Conservation (phyloP, 2,797 vertebrate species). For the Muscicapa comitata region DNA sequence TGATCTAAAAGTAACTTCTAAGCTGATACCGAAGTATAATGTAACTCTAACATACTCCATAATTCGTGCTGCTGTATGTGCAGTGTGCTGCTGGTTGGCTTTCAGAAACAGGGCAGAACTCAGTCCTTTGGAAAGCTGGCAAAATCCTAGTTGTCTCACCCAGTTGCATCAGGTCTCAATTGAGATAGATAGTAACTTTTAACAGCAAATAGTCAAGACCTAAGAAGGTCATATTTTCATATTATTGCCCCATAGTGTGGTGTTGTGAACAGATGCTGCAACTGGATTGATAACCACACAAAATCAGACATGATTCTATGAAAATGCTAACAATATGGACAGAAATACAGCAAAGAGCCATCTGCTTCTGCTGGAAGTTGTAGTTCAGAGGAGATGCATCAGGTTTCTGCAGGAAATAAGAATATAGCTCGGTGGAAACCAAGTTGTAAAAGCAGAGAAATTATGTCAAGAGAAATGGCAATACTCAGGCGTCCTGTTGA, state of each 20-base stretch:
- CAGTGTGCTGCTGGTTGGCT: not conserved
- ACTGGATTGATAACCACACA: not conserved
- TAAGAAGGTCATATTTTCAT: not conserved
- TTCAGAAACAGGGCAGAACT: not conserved
- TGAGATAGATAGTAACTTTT: not conserved
- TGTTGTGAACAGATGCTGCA: not conserved
- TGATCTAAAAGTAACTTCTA: conserved; percentile 53
- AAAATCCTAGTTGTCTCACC: not conserved
- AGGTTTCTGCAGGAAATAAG: not conserved
- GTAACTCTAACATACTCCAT: not conserved
- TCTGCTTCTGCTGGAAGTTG: not conserved
- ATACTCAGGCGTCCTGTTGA: not conserved
- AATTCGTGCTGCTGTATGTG: not conserved
- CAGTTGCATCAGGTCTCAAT: not conserved
- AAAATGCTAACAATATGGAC: not conserved
- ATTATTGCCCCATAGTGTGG: not conserved
- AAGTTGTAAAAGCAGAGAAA: not conserved
- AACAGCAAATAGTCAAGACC: not conserved
- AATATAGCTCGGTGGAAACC: not conserved
- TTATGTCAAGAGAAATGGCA: not conserved
- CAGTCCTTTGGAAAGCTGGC: not conserved
- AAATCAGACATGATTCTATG: not conserved
- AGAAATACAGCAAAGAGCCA: not conserved
- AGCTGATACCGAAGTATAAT: conserved; percentile 16
- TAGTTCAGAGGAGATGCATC: not conserved